Percentiles rank a stretch among this genome's conserved stretches.
Evolutionary conservation across 2,113 vertebrate species (phyloP).

Genomic region (Geococcyx californianus): DNA sequence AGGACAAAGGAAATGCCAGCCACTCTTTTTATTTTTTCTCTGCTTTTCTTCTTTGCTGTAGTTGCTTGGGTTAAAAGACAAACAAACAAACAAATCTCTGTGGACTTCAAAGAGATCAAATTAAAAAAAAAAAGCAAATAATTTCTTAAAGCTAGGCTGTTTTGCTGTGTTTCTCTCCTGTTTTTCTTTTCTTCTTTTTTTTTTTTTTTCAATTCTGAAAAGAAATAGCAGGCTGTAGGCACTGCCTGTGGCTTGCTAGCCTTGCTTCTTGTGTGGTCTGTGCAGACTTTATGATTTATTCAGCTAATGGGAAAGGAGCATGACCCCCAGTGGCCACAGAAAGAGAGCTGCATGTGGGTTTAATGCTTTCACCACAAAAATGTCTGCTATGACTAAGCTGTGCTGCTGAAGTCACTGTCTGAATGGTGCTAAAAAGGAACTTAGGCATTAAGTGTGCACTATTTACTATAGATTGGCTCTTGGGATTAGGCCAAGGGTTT

Average conservation of each 20-base stretch:
- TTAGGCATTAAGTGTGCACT: conserved; percentile 84
- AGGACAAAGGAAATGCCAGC: conserved; percentile 53
- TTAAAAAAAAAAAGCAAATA: conserved; percentile 28
- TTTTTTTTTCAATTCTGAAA: conserved; percentile 79
- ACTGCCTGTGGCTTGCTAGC: conserved; percentile 84
- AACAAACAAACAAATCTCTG: conserved; percentile 63
- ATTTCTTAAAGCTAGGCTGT: conserved; percentile 70
- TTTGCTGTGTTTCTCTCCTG: conserved; percentile 71
- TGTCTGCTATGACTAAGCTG: conserved; percentile 98
- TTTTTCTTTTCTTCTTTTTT: conserved; percentile 57
- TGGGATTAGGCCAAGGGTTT: conserved; percentile 85
- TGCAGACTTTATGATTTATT: conserved; percentile 99
- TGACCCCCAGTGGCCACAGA: conserved; percentile 99
- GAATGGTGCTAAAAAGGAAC: conserved; percentile 88
- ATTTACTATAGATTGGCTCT: conserved; percentile 87
- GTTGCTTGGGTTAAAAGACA: conserved; percentile 65
- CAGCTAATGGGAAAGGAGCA: conserved; percentile 99
- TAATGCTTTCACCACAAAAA: conserved; percentile 99
- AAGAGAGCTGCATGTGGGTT: conserved; percentile 99
- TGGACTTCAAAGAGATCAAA: conserved; percentile 63
- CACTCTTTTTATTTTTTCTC: conserved; percentile 58
- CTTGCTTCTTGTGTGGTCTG: conserved; percentile 97
- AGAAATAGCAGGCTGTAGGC: conserved; percentile 89
- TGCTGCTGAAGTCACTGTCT: conserved; percentile 87
- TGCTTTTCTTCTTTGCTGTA: conserved; percentile 52